phyloP scores from a whole-genome alignment of 2,888 invertebrate species.

The Charanyca ferruginea region DNA sequence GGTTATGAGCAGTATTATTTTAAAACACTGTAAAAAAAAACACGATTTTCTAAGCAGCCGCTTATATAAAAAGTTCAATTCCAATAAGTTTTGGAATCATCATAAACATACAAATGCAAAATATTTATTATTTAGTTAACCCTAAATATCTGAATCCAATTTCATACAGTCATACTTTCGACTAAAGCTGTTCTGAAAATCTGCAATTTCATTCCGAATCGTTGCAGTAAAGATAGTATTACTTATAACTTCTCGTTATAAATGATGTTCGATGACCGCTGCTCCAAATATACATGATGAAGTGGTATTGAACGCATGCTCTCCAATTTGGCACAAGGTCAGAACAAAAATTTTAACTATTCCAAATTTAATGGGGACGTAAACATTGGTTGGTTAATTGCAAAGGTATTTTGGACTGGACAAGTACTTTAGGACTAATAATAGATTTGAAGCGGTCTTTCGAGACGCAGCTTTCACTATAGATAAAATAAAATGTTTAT shows the following conservation, averaged over 20 bases:
- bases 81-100: not conserved
- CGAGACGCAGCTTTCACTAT: not conserved
- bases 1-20: too few relatives aligned
- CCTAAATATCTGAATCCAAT: constrained; percentile 33
- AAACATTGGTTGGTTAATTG: constrained; percentile 50
- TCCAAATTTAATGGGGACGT: constrained; percentile 42
- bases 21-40: too few relatives aligned
- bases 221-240: constrained; percentile 28
- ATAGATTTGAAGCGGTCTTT: constrained; percentile 14
- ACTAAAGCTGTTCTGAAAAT: constrained; percentile 11
- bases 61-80: not conserved
- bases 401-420: constrained; percentile 22
- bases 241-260: constrained; percentile 26
- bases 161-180: constrained; percentile 6
- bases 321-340: constrained; percentile 64
- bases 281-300: constrained; percentile 57
- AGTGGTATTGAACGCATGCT: constrained; percentile 40
- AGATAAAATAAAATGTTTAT: not conserved
- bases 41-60: too few relatives aligned
- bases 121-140: constrained; percentile 18
- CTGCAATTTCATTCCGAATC: constrained; percentile 13
- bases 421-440: constrained; percentile 10
- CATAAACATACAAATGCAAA: constrained; percentile 17
- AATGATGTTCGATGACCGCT: constrained; percentile 22
- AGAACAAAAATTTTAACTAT: constrained; percentile 48